A percentile compares a stretch with the other conserved stretches of the same genome.
phyloP scores from a whole-genome alignment of 2,113 vertebrate species.

The Phodopus roborovskii region DNA sequence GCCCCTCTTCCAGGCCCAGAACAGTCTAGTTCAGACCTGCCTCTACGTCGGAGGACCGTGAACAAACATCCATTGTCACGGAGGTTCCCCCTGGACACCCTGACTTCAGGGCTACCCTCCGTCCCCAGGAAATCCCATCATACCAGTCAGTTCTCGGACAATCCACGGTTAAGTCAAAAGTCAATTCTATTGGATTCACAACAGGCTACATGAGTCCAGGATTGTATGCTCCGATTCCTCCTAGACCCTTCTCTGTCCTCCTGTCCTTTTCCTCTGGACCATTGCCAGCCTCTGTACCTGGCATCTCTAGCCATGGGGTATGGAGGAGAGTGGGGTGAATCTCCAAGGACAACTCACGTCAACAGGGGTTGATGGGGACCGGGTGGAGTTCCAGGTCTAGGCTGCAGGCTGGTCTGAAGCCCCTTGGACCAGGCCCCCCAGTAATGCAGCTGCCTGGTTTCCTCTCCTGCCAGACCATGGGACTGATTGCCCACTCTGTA shows the following conservation, averaged over 20 bases:
- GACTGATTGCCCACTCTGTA: neutral
- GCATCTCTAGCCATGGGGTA: neutral
- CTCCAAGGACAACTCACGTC: neutral
- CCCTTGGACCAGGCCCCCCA: neutral
- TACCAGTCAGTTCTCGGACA: constrained; percentile 33
- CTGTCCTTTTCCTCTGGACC: neutral
- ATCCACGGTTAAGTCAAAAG: constrained; percentile 69
- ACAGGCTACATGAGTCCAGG: neutral
- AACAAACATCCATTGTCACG: neutral
- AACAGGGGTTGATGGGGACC: neutral
- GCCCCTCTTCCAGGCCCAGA: neutral
- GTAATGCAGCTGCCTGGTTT: neutral
- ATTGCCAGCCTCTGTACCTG: neutral
- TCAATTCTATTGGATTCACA: constrained; percentile 41
- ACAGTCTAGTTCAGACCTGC: neutral
- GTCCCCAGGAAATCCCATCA: neutral
- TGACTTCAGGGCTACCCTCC: neutral
- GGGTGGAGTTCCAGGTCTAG: neutral
- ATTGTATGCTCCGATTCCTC: constrained; percentile 23
- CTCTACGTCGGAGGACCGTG: rapidly evolving
- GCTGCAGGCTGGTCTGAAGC: neutral
- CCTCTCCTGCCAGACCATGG: neutral
- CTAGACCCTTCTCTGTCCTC: neutral
- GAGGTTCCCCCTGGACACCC: neutral
- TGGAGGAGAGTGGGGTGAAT: neutral